Evolutionary conservation across 2,797 vertebrate species (phyloP), one percentile per base, ranked within the genome.

Genomic region (Pseudotriccus pelzelni): DNA sequence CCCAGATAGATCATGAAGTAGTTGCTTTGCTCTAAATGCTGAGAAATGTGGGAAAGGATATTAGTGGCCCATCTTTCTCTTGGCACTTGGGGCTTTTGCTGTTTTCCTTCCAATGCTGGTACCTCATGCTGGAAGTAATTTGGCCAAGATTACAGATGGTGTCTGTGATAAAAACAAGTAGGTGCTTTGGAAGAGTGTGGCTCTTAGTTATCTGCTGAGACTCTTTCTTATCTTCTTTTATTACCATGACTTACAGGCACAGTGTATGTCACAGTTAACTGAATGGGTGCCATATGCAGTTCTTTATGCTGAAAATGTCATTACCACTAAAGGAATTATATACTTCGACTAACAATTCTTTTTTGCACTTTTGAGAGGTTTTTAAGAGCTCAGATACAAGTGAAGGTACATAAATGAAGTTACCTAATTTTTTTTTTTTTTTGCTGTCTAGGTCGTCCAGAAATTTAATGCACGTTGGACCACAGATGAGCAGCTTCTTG

Each of bases 391-490:
- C 32, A 39, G 62, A 55, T 86, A 32, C 24, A 84, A 89, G 32
- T 76, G 22, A 46, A 94, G 70, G 30, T 84, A 30, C 56, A 24
- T 52, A 93, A 89, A 72, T 66, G 16, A 87, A 75, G 25, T 78
- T 74, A 46, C 37, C 78, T 76, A 44, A 6, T 87, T 90, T 53
- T 82, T 44, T 22, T 52, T 53, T 24, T 52, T 30, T 77, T 81
- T 68, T 49, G 4, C n/a, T 80, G 41, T 90, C 36, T 96, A 99
- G 99, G 98, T 98, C 5, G 96, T 95, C 94, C 98, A 98, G 97
- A 99, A 99, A 94, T 98, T 98, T 89, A 99, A 99, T 50, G 98
- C 98, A 21, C 98, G 99, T 32, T 99, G 99, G 99, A 99, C 98
- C 74, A 99, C 99, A 1, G 99, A 99, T 79, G 99, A 99, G 94